Evolutionary conservation across 2,888 invertebrate species (phyloP), one percentile per base, ranked within the genome.

Genomic region (Rhimphoctona megacephalus): DNA sequence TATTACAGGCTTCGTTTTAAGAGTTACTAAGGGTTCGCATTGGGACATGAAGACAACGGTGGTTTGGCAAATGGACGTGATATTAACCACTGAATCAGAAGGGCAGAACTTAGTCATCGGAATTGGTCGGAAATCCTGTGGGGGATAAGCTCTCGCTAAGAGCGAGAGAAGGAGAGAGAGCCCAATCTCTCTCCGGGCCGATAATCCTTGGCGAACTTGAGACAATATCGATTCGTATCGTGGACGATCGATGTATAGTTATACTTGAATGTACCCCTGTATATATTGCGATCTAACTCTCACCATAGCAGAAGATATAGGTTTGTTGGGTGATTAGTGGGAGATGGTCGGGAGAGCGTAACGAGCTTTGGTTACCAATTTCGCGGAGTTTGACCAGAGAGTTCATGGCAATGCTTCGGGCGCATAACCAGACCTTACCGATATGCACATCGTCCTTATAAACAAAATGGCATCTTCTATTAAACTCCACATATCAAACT

Each of bases 281-380:
- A 43, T 70, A 33, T 49, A 49, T 77, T 61, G 49, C 77, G 69
- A 22, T 46, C 39, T 22, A 19, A 36, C 22, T 69, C 43, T 22
- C 25, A 2, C 19, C 54, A 69, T 17, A 66, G 39, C 36, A 43
- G 30, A 25, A 74, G 85, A 73, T 77, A 77, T 81, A 78, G 86
- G 81, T 74, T 78, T 78, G 25, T 43, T 43, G 83, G 83, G 86
- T 86, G 86, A 86, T 86, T 86, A 83, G 83, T 86, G 86, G 81
- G 78, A 86, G 81, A 78, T 81, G 86, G 86, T 81, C 57, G 81
- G 83, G 86, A 86, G 81, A 86, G 73, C 83, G 88, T 89, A 89
- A 89, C 88, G 88, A 88, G 89, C 87, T 88, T 78, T 76, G 81
- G 88, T 82, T 88, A 87, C 89, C 86, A 88, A 88, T 88, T 88